Evolutionary conservation across 2,797 vertebrate species (phyloP).

Genomic region (Tadarida brasiliensis): DNA sequence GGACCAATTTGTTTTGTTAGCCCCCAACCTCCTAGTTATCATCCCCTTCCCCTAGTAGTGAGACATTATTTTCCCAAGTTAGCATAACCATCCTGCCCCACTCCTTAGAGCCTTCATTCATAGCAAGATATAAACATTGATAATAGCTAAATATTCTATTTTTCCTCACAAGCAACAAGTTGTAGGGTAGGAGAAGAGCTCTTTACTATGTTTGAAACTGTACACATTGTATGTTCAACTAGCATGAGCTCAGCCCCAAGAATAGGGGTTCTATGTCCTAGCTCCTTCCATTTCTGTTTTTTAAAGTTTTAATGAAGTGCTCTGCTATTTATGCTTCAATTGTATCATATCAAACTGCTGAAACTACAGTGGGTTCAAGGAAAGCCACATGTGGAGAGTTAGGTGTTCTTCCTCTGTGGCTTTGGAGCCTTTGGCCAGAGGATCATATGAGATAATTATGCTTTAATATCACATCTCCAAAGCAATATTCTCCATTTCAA

Average conservation of each 20-base stretch:
- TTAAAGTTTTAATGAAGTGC: neutral
- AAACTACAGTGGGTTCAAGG: constrained; percentile 51
- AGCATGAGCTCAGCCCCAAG: neutral
- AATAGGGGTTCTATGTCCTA: neutral
- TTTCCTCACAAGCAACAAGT: constrained; percentile 34
- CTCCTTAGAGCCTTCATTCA: constrained; percentile 32
- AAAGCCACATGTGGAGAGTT: constrained; percentile 52
- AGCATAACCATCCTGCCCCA: constrained; percentile 16
- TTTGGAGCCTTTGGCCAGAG: constrained; percentile 47
- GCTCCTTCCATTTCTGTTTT: neutral
- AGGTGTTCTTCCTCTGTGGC: constrained; percentile 16
- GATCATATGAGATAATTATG: constrained; percentile 52
- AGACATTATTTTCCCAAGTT: neutral
- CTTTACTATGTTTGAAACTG: constrained; percentile 16
- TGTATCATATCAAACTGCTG: neutral
- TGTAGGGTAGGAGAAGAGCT: neutral
- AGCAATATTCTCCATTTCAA: constrained; percentile 65
- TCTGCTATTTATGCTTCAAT: neutral
- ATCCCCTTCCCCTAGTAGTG: neutral
- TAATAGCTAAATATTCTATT: constrained; percentile 2
- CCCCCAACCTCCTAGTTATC: neutral
- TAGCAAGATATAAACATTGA: constrained; percentile 1
- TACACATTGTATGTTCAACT: neutral
- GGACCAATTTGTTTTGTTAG: constrained; percentile 5
- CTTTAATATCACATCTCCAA: constrained; percentile 73